A percentile compares a stretch with the other conserved stretches of the same genome.
Conservation (phyloP, 2,797 vertebrate genomes). For the Salarias fasciatus region DNA sequence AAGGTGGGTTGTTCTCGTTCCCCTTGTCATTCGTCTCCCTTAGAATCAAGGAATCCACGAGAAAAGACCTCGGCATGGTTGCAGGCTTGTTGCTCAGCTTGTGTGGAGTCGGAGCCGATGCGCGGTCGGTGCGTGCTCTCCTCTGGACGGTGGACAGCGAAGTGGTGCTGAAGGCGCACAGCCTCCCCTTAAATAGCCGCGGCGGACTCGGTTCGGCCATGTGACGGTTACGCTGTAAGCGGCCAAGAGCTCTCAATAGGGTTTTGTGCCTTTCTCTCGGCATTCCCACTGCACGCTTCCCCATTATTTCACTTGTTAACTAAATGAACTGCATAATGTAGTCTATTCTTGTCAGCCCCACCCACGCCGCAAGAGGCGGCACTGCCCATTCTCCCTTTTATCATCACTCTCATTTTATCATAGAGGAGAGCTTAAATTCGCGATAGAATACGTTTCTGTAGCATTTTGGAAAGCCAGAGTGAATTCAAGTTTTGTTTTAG, state of each 20-base stretch:
- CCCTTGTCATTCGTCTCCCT: slow-evolving; percentile 90
- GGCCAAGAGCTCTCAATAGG: slow-evolving; percentile 93
- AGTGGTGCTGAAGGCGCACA: slow-evolving; percentile 94
- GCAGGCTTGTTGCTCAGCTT: slow-evolving; percentile 56
- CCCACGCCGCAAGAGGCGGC: slow-evolving; percentile 94
- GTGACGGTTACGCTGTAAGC: slow-evolving; percentile 93
- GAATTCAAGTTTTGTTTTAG: slow-evolving; percentile 43
- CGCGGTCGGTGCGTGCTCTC: slow-evolving; percentile 55
- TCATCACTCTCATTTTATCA: slow-evolving; percentile 89
- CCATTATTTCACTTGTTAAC: slow-evolving; percentile 99
- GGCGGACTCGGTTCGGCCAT: slow-evolving; percentile 85
- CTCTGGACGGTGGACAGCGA: slow-evolving; percentile 87
- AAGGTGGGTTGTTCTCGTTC: slow-evolving; percentile 86
- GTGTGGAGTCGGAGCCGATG: slow-evolving; percentile 46
- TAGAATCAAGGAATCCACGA: slow-evolving; percentile 98
- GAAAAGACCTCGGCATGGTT: slow-evolving; percentile 95
- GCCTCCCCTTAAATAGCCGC: slow-evolving; percentile 90
- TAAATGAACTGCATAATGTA: slow-evolving; percentile 99
- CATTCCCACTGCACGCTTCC: slow-evolving; percentile 99
- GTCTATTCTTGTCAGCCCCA: slow-evolving; percentile 99
- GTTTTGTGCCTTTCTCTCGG: slow-evolving; percentile 98
- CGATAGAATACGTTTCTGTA: slow-evolving; percentile 62
- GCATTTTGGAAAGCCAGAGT: slow-evolving; percentile 42
- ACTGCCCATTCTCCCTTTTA: slow-evolving; percentile 89
- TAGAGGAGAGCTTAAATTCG: slow-evolving; percentile 64